Evolutionary conservation across 64 coral and sea anemone species (phyloP), one percentile per base, ranked within the genome.

Genomic region (Montipora sp.): DNA sequence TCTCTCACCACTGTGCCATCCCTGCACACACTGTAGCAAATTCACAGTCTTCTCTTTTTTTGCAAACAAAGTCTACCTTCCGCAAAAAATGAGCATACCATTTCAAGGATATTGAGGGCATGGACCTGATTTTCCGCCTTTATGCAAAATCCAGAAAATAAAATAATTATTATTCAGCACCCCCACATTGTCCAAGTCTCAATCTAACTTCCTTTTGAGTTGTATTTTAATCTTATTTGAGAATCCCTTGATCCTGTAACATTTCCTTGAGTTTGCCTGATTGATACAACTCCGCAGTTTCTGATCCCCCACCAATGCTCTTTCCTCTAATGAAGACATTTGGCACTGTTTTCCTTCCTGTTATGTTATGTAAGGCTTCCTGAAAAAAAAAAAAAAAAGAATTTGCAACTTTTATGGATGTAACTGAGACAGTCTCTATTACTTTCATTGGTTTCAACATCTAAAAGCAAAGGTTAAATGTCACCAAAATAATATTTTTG

Each of bases 261-360:
- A 97, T 80, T 88, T 94, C 70, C 72, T 83, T 90, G 13, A 97
- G 75, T 77, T 57, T 81, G 21, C 95, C 92, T 21, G 95, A 92
- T 24, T 94, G 88, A 66, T 89, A 97, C 24, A 97, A 70, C 65
- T 94, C 80, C 48, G 93, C 93, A 46, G 95, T 97, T 88, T 97
- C 89, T 55, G 89, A 89, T 45, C 92, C 95, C 49, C 95, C 95
- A 49, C 95, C 95, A 82, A 97, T 97, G 59, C 92, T 97, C 16
- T 87, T 69, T 15, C 95, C 95, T 78, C 89, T 94, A 24, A 97
- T 81, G 59, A 97, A 97, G 5, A 97, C 95, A 94, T 94, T 97
- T 10, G 95, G 95, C 16, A 97, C 95, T 59, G 95, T 97, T 77
- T 60, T 88, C 71, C 83, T 59, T 12, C 95, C 95, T 80, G 95